These are phyloP conservation scores for Ondatra zibethicus DNA, from an alignment of 2,113 vertebrate genomes.

Conservation along the genomic window DNA sequence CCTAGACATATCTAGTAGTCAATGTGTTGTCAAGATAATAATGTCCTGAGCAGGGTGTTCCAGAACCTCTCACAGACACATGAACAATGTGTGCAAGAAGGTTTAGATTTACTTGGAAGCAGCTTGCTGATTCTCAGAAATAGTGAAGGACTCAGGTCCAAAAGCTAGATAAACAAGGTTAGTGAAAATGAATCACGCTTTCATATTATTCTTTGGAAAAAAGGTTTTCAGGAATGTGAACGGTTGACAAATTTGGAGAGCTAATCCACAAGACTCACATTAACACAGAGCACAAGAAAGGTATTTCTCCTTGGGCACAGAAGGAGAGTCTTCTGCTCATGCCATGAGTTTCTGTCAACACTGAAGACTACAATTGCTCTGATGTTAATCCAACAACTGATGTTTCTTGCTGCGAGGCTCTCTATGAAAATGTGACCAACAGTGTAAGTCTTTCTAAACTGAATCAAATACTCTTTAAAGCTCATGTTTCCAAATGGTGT, in stretches of 20 bases:
- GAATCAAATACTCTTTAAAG: conserved; percentile 57
- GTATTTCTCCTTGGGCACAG: neutral
- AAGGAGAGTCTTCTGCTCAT: conserved; percentile 53
- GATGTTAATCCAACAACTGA: conserved; percentile 75
- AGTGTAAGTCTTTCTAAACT: conserved; percentile 67
- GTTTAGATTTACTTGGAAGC: conserved; percentile 5
- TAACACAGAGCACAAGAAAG: conserved; percentile 22
- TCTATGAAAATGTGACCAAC: conserved; percentile 69
- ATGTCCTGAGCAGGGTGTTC: neutral
- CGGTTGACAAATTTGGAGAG: conserved; percentile 18
- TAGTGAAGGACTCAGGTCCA: neutral
- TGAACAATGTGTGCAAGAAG: neutral
- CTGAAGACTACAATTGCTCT: conserved; percentile 75
- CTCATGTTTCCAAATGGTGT: conserved; percentile 66
- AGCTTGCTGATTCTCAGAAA: conserved; percentile 45
- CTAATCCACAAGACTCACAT: conserved; percentile 27
- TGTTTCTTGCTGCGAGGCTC: conserved; percentile 56
- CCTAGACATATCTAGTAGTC: neutral
- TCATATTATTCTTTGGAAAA: neutral
- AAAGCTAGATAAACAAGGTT: neutral
- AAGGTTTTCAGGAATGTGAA: neutral
- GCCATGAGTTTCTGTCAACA: conserved; percentile 70
- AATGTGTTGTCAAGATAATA: neutral
- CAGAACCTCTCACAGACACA: neutral
- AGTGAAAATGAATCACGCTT: neutral